Base-by-base conservation (phyloP, 2,888 invertebrate genomes). In the Clistopyga incitator region DNA sequence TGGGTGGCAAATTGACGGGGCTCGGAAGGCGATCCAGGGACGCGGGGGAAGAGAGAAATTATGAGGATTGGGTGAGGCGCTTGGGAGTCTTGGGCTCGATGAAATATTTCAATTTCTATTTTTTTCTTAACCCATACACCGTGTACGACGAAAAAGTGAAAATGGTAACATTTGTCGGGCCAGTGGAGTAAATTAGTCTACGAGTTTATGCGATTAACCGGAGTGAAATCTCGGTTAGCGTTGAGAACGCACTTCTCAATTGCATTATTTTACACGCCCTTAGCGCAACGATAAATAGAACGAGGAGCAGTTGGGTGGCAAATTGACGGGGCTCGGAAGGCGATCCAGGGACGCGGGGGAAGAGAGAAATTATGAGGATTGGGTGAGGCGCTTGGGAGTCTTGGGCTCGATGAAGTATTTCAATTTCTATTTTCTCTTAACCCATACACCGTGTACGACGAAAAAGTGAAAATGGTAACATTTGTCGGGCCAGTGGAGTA, bases 231-330 rank as follows among this genome's bases (percentile, higher is more conserved):
- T 18, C 8, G 18, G 34, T 61, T 34, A 38, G n/a, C 59, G 18
- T 25, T 45, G n/a, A n/a, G n/a, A 42, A 18, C 18, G 23, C 42
- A 45, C 45, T 45, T 59, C 45, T 13, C 47, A 23, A 56, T 61
- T 34, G 70, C 50, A 78, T 78, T 70, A 78, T 59, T 70, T 38
- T 78, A 38, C 34, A 34, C 50, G 70, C 78, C 78, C 78, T 61
- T 29, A 6, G 13, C 15, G 50, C 45, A 50, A 70, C 8, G 8
- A 34, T 34, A 34, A 34, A 34, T 61, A 38, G 20, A 59, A 67
- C 68, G 68, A 47, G n/a, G n/a, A n/a, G 59, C 70, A 59, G 59
- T 71, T 71, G 71, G 25, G 64, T 45, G 29, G 52, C 71, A 78
- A 78, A 78, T 78, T 78, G 78, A 34, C 20, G 18, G 61, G 52